These are phyloP conservation scores for Callospermophilus lateralis DNA, from an alignment of 2,113 vertebrate species.

Conservation along the genomic window DNA sequence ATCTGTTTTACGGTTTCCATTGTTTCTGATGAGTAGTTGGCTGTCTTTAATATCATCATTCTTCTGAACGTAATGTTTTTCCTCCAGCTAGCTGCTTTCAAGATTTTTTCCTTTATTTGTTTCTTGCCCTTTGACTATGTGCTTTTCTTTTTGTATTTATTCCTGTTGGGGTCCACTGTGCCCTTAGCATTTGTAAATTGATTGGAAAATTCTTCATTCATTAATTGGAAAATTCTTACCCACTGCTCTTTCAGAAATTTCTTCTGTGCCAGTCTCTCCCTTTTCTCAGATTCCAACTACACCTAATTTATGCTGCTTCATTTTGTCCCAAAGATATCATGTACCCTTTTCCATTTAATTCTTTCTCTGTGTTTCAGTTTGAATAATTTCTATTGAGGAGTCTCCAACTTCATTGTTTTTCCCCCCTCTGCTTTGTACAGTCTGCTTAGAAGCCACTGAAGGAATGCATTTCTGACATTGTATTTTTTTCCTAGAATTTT, in stretches of 20 bases:
- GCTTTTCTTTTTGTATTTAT: background rate
- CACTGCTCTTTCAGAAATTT: background rate
- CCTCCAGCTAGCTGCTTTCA: conserved; percentile 1
- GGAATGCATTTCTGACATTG: background rate
- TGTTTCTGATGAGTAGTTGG: background rate
- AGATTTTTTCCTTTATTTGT: background rate
- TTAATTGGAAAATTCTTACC: background rate
- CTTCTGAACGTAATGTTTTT: background rate
- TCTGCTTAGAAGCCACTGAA: background rate
- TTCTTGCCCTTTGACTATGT: background rate
- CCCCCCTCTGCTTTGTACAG: background rate
- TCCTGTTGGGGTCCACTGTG: background rate
- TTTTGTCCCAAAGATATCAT: background rate
- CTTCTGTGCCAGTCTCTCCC: background rate
- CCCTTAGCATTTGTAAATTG: background rate
- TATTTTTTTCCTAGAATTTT: background rate
- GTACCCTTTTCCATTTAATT: background rate
- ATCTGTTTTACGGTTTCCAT: background rate
- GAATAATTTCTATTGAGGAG: background rate
- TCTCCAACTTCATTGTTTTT: background rate
- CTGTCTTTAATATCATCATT: background rate
- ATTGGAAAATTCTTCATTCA: background rate
- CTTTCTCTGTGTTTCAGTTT: background rate
- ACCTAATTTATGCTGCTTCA: background rate
- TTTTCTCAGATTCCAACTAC: background rate